These are phyloP conservation scores for Zootoca vivipara DNA, from an alignment of 2,113 vertebrate species.

Conservation along the genomic window DNA sequence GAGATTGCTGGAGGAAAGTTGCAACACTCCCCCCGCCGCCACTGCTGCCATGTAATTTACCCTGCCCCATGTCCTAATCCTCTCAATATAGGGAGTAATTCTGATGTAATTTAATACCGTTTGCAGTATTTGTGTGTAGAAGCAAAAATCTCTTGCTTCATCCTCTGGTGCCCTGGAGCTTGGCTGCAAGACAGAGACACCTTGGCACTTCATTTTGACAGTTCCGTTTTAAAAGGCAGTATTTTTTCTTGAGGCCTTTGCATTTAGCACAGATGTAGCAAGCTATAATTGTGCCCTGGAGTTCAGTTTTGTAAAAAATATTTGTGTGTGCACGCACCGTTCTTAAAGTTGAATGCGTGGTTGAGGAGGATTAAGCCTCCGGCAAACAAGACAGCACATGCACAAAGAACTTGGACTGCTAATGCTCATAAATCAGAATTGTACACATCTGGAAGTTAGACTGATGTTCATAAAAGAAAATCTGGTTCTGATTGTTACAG, in stretches of 20 bases:
- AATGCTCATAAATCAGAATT: constrained; percentile 12
- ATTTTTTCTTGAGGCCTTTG: background rate
- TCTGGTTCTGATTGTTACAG: constrained; percentile 21
- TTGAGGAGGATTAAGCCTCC: background rate
- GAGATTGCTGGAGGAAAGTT: background rate
- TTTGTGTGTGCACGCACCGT: background rate
- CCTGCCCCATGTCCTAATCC: background rate
- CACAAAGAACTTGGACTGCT: background rate
- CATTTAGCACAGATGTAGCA: constrained; percentile 6
- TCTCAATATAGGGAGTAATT: background rate
- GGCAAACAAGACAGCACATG: background rate
- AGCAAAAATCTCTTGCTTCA: background rate
- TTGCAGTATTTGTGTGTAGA: background rate
- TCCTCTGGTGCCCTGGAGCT: background rate
- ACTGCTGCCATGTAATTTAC: background rate
- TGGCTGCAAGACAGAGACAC: background rate
- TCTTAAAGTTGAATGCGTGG: background rate
- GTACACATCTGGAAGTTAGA: constrained; percentile 4
- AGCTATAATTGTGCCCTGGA: background rate
- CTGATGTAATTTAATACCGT: background rate
- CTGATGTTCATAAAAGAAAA: constrained; percentile 8
- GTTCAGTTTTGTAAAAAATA: background rate
- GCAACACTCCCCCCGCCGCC: background rate
- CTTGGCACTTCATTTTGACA: constrained; percentile 1
- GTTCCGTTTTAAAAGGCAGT: background rate